Percentiles rank a stretch among this genome's conserved stretches.
Conservation (phyloP, 1,140 invertebrate genomes). For the Apis cerana region DNA sequence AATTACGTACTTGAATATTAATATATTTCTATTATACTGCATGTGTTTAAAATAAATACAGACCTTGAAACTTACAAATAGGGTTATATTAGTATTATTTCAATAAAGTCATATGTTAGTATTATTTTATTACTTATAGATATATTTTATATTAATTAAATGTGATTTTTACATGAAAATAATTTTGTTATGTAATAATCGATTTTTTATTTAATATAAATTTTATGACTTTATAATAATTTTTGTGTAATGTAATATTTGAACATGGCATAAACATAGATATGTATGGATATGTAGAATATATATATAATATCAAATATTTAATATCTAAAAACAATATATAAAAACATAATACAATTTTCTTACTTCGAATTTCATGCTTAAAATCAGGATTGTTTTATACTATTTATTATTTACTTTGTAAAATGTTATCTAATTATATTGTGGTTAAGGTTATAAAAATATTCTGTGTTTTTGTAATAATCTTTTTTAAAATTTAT, state of each 20-base stretch:
- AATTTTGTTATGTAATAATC: background rate
- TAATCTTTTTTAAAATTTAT: slow-evolving; percentile 17
- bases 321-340: background rate
- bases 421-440: background rate
- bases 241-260: too few species aligned
- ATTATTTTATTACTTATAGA: background rate
- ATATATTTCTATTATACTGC: background rate
- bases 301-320: background rate
- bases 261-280: background rate
- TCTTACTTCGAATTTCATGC: background rate
- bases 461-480: background rate
- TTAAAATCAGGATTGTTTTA: background rate
- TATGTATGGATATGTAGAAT: background rate
- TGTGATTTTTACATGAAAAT: background rate
- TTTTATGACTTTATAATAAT: too few species aligned
- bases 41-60: slow-evolving; percentile 31
- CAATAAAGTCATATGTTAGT: too few species aligned
- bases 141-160: background rate
- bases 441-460: background rate
- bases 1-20: slow-evolving; percentile 10
- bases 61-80: slow-evolving; percentile 30
- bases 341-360: background rate
- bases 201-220: background rate
- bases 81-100: slow-evolving; percentile 7
- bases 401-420: background rate